These are phyloP conservation scores for Xanthorhoe spadicearia DNA, from an alignment of 2,888 invertebrate species.

Conservation along the genomic window DNA sequence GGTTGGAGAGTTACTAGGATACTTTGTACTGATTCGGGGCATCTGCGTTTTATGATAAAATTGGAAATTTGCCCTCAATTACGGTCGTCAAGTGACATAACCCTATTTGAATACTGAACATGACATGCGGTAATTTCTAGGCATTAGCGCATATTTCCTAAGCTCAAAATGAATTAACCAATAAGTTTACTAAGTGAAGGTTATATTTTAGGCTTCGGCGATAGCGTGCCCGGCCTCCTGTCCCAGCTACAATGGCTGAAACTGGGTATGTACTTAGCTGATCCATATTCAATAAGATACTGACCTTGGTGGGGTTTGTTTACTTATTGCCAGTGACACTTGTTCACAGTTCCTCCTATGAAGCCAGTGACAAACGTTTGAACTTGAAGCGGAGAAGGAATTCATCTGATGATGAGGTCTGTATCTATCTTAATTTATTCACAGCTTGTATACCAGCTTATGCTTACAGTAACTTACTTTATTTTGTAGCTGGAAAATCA, in stretches of 20 bases:
- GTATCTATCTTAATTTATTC: conserved; percentile 42
- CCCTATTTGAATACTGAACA: conserved; percentile 80
- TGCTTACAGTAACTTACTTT: conserved; percentile 21
- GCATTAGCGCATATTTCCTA: conserved; percentile 57
- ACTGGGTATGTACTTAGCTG: conserved; percentile 72
- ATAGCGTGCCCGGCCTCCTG: conserved; percentile 59
- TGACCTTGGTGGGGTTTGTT: conserved; percentile 71
- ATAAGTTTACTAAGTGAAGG: conserved; percentile 49
- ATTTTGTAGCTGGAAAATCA: conserved; percentile 75
- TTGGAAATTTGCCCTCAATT: conserved; percentile 67
- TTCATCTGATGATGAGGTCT: conserved; percentile 79
- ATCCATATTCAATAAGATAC: conserved; percentile 52
- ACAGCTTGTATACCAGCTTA: conserved; percentile 17
- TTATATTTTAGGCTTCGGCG: conserved; percentile 66
- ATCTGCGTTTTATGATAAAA: conserved; percentile 52
- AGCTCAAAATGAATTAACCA: conserved; percentile 46
- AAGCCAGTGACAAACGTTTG: conserved; percentile 68
- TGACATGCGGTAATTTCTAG: conserved; percentile 82
- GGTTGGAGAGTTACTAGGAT: conserved; percentile 44
- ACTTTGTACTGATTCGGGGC: conserved; percentile 49
- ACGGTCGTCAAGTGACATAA: conserved; percentile 82
- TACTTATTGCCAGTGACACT: conserved; percentile 58
- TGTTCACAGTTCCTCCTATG: conserved; percentile 72
- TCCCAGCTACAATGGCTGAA: conserved; percentile 73
- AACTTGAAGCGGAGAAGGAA: conserved; percentile 77